A percentile compares a stretch with the other conserved stretches of the same genome.
Conservation (phyloP, 2,888 invertebrate species). For the Seira musarum region DNA sequence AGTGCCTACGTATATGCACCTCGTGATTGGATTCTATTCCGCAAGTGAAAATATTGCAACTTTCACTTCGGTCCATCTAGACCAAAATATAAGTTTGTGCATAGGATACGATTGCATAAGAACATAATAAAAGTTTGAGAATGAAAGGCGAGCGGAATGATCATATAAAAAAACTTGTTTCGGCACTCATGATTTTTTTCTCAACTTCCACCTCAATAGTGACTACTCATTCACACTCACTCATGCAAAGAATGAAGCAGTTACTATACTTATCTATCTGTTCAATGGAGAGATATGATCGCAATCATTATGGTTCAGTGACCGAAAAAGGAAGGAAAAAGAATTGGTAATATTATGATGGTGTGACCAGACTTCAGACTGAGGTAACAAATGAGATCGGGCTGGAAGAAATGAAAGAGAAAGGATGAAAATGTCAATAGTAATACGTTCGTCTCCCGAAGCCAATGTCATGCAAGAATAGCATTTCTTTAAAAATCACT, state of each 20-base stretch:
- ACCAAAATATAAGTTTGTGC: not conserved
- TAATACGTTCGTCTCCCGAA: too few species aligned
- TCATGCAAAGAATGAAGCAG: conserved; percentile 25
- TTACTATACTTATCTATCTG: conserved; percentile 32
- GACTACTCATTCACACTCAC: conserved; percentile 27
- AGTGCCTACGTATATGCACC: too few species aligned
- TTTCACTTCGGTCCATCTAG: conserved; percentile 8
- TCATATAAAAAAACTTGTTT: not conserved
- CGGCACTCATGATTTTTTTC: not conserved
- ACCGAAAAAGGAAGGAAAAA: conserved; percentile 21
- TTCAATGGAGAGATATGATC: conserved; percentile 34
- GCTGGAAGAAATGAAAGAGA: conserved; percentile 3
- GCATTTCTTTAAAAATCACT: not conserved
- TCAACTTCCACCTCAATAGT: conserved; percentile 15
- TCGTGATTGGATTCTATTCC: not conserved
- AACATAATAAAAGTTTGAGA: too few species aligned
- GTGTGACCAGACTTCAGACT: conserved; percentile 22
- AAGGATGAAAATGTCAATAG: conserved; percentile 6
- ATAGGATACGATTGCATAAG: too few species aligned
- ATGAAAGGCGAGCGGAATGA: not conserved
- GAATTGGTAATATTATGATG: conserved; percentile 1
- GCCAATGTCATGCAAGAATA: not conserved
- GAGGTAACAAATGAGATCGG: not conserved
- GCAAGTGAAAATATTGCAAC: not conserved
- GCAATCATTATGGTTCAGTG: conserved; percentile 27